These are phyloP conservation scores for Maccullochella peelii DNA, from an alignment of 2,113 vertebrate genomes.

Conservation along the genomic window DNA sequence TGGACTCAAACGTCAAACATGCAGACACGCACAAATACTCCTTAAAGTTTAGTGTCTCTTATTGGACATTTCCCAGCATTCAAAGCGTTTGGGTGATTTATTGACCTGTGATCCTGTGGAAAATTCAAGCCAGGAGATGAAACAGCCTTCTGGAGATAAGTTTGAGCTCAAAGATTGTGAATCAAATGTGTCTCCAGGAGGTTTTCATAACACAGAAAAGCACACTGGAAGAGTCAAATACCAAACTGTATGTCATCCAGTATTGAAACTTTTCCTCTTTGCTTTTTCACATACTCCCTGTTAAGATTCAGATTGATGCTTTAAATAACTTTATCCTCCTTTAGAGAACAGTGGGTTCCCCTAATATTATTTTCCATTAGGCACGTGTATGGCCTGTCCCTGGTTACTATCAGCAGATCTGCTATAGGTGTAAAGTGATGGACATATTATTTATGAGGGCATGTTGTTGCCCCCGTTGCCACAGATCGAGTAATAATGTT, in stretches of 20 bases:
- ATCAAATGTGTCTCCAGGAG: constrained; percentile 18
- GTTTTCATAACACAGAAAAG: constrained; percentile 6
- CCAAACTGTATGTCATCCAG: not conserved
- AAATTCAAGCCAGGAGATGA: constrained; percentile 34
- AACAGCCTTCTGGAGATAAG: constrained; percentile 28
- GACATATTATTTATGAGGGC: not conserved
- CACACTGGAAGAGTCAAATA: not conserved
- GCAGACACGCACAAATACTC: not conserved
- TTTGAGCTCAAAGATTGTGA: constrained; percentile 48
- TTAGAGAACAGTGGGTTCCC: not conserved
- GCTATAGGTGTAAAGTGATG: not conserved
- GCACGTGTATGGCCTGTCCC: not conserved
- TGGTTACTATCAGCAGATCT: not conserved
- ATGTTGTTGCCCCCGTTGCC: not conserved
- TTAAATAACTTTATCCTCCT: not conserved
- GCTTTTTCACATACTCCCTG: not conserved
- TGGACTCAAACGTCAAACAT: constrained; percentile 26
- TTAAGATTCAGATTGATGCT: not conserved
- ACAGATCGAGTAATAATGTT: not conserved
- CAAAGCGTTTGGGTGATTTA: not conserved
- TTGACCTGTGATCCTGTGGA: constrained; percentile 29
- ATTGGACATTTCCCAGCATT: constrained; percentile 23
- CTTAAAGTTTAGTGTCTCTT: not conserved
- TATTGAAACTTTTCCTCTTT: constrained; percentile 1
- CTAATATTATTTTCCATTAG: not conserved